phyloP scores from a whole-genome alignment of 2,888 invertebrate species.

The Leuctra nigra region DNA sequence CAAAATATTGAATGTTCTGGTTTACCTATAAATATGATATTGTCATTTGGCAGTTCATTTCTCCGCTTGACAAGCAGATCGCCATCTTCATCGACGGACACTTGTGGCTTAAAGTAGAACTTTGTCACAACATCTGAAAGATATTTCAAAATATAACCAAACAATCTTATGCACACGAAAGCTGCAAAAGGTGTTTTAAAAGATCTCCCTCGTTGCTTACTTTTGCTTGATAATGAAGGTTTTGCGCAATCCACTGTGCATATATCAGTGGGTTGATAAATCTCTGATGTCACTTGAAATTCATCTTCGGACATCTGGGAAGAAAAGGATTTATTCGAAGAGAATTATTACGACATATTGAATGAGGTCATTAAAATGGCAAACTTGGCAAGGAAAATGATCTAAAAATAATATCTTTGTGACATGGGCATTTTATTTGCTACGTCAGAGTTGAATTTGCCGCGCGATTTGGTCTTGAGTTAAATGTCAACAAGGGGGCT shows the following conservation, averaged over 20 bases:
- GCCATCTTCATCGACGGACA: conserved; percentile 56
- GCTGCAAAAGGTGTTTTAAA: neutral
- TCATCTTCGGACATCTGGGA: conserved; percentile 27
- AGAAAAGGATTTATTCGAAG: neutral
- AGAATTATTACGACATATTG: neutral
- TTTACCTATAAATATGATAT: no score
- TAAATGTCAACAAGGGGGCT: no score
- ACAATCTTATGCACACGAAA: no score
- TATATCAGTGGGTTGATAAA: conserved; percentile 25
- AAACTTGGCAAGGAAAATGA: neutral
- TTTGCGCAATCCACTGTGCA: conserved; percentile 18
- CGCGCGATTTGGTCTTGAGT: neutral
- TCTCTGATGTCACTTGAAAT: conserved; percentile 30
- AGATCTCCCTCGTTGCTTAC: conserved; percentile 21
- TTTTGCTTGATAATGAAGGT: conserved; percentile 23
- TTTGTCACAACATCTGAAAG: conserved; percentile 64
- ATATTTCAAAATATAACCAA: no score
- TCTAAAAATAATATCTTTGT: neutral
- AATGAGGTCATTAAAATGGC: neutral
- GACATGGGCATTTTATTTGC: no score
- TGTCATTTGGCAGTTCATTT: conserved; percentile 26
- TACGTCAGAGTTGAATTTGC: neutral
- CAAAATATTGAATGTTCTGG: neutral
- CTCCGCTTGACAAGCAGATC: conserved; percentile 55
- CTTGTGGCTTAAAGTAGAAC: conserved; percentile 57